Percentiles rank a stretch among this genome's conserved stretches.
Conservation (phyloP, 2,797 vertebrate species). For the Myripristis murdjan region DNA sequence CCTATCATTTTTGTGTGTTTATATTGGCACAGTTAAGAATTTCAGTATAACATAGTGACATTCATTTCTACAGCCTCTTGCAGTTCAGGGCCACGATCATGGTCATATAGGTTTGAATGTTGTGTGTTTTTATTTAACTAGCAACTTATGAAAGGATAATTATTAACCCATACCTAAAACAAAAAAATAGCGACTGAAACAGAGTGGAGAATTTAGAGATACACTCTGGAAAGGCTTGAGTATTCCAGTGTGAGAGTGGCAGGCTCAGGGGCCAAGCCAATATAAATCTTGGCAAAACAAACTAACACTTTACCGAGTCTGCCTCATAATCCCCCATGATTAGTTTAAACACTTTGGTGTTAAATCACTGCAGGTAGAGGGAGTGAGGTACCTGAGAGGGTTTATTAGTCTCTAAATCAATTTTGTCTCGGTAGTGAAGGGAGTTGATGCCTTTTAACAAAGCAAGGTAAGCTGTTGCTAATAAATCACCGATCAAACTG, state of each 20-base stretch:
- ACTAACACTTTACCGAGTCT: constrained; percentile 4
- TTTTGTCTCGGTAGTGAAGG: not conserved
- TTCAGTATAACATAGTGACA: too few relatives aligned
- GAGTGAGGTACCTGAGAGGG: constrained; percentile 17
- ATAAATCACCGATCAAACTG: not conserved
- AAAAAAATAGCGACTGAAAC: too few relatives aligned
- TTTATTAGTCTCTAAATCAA: constrained; percentile 8
- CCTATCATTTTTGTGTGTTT: too few relatives aligned
- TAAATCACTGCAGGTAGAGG: constrained; percentile 6
- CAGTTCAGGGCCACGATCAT: too few relatives aligned
- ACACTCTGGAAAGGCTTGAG: not conserved
- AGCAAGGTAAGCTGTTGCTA: not conserved
- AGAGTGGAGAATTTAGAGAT: not conserved
- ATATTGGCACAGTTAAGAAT: too few relatives aligned
- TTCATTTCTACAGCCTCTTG: too few relatives aligned
- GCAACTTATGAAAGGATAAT: too few relatives aligned
- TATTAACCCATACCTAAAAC: too few relatives aligned
- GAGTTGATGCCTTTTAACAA: constrained; percentile 10
- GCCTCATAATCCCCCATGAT: constrained; percentile 1
- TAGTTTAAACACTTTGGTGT: not conserved
- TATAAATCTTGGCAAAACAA: not conserved
- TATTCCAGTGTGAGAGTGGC: too few relatives aligned
- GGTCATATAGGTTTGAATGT: too few relatives aligned
- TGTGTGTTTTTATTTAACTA: too few relatives aligned
- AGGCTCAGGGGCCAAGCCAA: not conserved